Base-by-base conservation (phyloP, 2,113 vertebrate genomes). In the Barbus barbus region DNA sequence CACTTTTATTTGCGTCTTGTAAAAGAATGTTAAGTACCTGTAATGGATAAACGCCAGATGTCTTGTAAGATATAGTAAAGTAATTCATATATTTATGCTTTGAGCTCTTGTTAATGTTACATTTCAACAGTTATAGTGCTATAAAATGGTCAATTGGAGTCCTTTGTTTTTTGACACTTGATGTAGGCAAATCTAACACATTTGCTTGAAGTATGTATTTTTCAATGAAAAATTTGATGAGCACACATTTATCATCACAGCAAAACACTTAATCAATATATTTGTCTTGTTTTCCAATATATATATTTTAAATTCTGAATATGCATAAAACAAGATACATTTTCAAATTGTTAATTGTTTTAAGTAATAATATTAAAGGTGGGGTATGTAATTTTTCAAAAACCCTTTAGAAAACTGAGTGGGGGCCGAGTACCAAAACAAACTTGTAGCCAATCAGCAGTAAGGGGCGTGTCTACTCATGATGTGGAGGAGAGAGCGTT, bases 1-100 rank as follows among this genome's bases (percentile, higher is more conserved):
- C 36, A 1, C 41, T 81, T 81, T 71, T 81, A 81, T 53, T 48
- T 48, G 78, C 41, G 13, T 81, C 46, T 26, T 12, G 44, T 81
- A 69, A 81, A 69, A 53, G 9, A 71, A 71, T 33, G 38, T 31
- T 33, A 53, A 81, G 63, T 18, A 81, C 12, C 63, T 71, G 41
- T 24, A 53, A 71, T 69, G 44, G 24, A 80, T 28, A 80, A 63
- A 44, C 6, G 78, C 38, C 60, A 80, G 24, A 33, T 71, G 36
- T 78, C 77, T 79, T 61, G 36, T 26, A 44, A 41, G 33, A 38
- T 56, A 26, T 20, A n/a, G n/a, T n/a, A n/a, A n/a, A 51, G 48
- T 18, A 26, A 60, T 60, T 12, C 16, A 51, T 31, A 81, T 46
- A 48, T 46, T 26, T 74, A 48, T 48, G 13, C 24, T 65, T 65